These are phyloP conservation scores for Tenebrio molitor DNA, from an alignment of 1,140 invertebrate species.

Conservation along the genomic window DNA sequence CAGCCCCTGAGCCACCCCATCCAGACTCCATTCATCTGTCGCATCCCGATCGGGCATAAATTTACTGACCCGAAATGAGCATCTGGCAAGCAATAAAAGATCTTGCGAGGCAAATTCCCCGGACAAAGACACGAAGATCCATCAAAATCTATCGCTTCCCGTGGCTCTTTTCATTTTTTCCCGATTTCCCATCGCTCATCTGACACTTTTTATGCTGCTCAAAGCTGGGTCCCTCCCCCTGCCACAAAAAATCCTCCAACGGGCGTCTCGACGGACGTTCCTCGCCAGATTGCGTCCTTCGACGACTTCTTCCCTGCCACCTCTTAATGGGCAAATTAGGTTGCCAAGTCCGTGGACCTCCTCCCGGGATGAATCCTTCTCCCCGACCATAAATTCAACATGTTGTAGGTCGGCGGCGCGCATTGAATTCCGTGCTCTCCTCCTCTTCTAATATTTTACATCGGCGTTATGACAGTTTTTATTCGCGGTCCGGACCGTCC, in stretches of 20 bases:
- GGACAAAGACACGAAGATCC: slow-evolving; percentile 1
- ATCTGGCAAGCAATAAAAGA: slow-evolving; percentile 1
- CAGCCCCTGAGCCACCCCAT: too few species aligned
- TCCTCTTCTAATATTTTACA: slow-evolving; percentile 26
- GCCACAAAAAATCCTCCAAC: not conserved
- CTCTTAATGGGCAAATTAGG: not conserved
- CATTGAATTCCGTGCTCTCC: slow-evolving; percentile 9
- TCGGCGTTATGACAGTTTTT: slow-evolving; percentile 39
- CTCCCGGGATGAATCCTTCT: slow-evolving; percentile 37
- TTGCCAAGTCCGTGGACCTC: too few species aligned
- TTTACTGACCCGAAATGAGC: not conserved
- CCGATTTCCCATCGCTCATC: not conserved
- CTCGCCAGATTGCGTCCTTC: not conserved
- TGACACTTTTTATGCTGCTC: not conserved
- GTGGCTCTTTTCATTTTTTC: not conserved
- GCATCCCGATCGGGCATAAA: not conserved
- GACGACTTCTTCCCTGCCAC: not conserved
- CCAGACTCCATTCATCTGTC: not conserved
- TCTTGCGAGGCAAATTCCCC: slow-evolving; percentile 1
- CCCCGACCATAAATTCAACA: slow-evolving; percentile 16
- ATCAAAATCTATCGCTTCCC: slow-evolving; percentile 1
- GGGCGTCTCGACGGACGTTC: not conserved
- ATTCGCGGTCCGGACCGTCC: slow-evolving; percentile 13
- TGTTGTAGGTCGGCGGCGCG: not conserved
- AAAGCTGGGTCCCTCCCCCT: not conserved